Conservation (phyloP, 2,113 vertebrate genomes). For the Trochalopteron elliotii region DNA sequence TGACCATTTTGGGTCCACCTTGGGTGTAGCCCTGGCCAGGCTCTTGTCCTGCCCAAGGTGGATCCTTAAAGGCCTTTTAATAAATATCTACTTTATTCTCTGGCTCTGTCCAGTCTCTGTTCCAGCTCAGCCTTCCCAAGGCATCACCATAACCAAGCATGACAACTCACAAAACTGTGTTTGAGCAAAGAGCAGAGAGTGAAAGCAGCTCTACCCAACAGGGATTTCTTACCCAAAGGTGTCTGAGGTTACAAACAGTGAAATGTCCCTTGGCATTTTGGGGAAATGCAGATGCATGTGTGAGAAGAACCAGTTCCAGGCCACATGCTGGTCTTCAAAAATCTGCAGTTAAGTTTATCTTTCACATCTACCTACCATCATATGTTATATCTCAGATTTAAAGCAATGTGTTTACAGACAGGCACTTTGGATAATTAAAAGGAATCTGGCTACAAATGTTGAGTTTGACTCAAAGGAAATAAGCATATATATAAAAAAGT, state of each 20-base stretch:
- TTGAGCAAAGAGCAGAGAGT: not conserved
- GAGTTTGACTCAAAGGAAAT: not conserved
- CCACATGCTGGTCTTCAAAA: rapidly evolving
- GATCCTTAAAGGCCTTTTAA: no score
- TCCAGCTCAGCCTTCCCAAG: no score
- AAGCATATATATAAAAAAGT: not conserved
- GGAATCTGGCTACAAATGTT: not conserved
- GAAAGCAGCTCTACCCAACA: not conserved
- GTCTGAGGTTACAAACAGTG: not conserved
- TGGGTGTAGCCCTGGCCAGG: no score
- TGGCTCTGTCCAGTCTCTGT: no score
- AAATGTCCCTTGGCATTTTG: not conserved
- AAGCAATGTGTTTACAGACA: not conserved
- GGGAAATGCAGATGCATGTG: rapidly evolving
- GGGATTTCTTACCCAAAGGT: not conserved
- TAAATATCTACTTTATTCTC: no score
- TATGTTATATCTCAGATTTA: not conserved
- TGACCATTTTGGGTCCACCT: no score
- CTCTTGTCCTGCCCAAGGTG: no score
- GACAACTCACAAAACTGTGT: not conserved
- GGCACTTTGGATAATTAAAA: not conserved
- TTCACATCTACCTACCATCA: not conserved
- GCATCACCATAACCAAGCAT: not conserved
- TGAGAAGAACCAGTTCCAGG: not conserved
- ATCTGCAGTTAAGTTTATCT: not conserved